A percentile compares a stretch with the other conserved stretches of the same genome.
These are phyloP conservation scores for Apamea crenata DNA, from an alignment of 2,888 invertebrate genomes.

Conservation along the genomic window DNA sequence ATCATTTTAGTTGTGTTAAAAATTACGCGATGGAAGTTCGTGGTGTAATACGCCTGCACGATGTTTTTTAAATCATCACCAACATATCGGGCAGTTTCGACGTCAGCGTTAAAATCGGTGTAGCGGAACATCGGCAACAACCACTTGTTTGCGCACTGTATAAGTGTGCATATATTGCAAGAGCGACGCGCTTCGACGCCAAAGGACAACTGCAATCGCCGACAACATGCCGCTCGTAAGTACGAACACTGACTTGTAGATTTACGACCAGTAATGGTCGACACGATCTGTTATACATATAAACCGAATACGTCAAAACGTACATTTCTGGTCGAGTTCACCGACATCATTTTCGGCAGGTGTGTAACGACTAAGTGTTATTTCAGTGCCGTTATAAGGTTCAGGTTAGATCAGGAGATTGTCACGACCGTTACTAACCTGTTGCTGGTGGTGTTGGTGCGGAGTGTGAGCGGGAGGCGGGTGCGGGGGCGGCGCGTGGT, in stretches of 20 bases:
- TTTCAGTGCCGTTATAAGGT: background rate
- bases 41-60: background rate
- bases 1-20: background rate
- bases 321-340: background rate
- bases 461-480: constrained; percentile 82
- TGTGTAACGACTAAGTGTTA: background rate
- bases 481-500: constrained; percentile 72
- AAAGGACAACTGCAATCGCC: too few species aligned
- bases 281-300: background rate
- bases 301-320: background rate
- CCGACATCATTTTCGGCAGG: background rate
- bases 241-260: background rate
- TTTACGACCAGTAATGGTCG: background rate
- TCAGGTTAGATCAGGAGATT: background rate
- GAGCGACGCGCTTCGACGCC: too few species aligned
- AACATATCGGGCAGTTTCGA: background rate
- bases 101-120: background rate
- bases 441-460: constrained; percentile 77
- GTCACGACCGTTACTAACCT: constrained; percentile 36
- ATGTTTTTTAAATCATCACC: background rate
- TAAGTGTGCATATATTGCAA: too few species aligned
- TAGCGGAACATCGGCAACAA: background rate
- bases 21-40: background rate
- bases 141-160: background rate
- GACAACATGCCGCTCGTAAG: too few species aligned